Evolutionary conservation across 1,140 invertebrate genomes (phyloP).

Genomic region (Leptinotarsa texana): DNA sequence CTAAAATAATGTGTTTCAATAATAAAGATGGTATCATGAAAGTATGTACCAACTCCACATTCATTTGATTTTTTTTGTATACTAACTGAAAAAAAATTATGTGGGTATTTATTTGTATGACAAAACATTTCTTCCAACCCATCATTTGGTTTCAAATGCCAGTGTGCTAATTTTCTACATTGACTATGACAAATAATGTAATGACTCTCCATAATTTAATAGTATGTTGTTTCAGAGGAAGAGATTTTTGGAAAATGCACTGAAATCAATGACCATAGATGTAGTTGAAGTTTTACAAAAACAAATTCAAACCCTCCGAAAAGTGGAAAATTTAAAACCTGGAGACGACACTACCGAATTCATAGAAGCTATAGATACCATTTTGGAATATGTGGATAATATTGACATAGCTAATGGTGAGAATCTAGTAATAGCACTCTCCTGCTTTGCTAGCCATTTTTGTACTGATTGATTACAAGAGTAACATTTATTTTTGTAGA

Average conservation of each 20-base stretch:
- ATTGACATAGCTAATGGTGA: constrained; percentile 75
- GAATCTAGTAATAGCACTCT: too few relatives aligned
- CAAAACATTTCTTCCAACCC: too few relatives aligned
- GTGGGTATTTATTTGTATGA: too few relatives aligned
- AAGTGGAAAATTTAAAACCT: constrained; percentile 55
- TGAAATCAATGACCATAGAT: constrained; percentile 68
- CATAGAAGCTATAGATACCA: constrained; percentile 62
- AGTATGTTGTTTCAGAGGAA: constrained; percentile 62
- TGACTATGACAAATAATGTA: too few relatives aligned
- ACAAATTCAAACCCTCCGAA: constrained; percentile 62
- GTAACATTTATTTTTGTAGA: constrained; percentile 56
- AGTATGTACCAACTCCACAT: too few relatives aligned
- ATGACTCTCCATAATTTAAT: constrained; percentile 20
- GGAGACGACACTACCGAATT: constrained; percentile 62
- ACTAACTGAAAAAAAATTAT: too few relatives aligned
- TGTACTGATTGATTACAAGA: constrained; percentile 33
- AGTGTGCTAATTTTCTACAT: too few relatives aligned
- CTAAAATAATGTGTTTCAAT: too few relatives aligned
- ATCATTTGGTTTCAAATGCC: too few relatives aligned
- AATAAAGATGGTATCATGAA: too few relatives aligned
- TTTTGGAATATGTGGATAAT: constrained; percentile 68
- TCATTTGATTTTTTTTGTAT: too few relatives aligned
- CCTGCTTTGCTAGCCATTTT: constrained; percentile 23
- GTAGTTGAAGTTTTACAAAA: constrained; percentile 67
- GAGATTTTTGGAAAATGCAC: constrained; percentile 69